Evolutionary conservation across 2,888 invertebrate genomes (phyloP).

Genomic region (Diarsia dahlii): DNA sequence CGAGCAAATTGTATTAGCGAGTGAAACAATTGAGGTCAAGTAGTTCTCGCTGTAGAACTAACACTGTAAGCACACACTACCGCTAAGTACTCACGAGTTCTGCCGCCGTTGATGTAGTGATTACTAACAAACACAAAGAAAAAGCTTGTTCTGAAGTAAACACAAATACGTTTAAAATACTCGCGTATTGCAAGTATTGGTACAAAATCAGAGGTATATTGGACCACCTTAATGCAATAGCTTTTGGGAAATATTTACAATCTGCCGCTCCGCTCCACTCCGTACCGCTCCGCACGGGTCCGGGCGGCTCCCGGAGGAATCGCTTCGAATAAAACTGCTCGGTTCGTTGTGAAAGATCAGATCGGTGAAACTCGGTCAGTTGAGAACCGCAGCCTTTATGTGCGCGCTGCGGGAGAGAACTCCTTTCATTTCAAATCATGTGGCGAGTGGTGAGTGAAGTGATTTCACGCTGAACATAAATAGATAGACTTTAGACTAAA

Average conservation of each 20-base stretch:
- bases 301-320: slow-evolving; percentile 10
- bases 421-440: neutral
- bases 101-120: neutral
- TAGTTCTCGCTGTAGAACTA: neutral
- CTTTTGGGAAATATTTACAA: slow-evolving; percentile 22
- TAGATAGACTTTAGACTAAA: neutral
- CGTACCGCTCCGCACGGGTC: neutral
- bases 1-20: slow-evolving; percentile 9
- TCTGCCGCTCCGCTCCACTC: neutral
- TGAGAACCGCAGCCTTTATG: neutral
- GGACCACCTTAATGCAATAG: slow-evolving; percentile 23
- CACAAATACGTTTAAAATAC: slow-evolving; percentile 10
- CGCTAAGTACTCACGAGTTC: neutral
- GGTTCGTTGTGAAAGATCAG: slow-evolving; percentile 13
- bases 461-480: neutral
- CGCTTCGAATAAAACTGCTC: slow-evolving; percentile 19
- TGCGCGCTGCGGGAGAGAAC: neutral
- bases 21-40: slow-evolving; percentile 30
- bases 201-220: slow-evolving; percentile 22
- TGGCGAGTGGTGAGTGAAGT: neutral
- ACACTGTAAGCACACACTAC: neutral
- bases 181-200: slow-evolving; percentile 11
- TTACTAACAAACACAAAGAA: neutral
- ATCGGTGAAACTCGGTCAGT: slow-evolving; percentile 24
- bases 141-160: neutral